Conservation (phyloP, 1,140 invertebrate genomes). For the Phortica variegata region DNA sequence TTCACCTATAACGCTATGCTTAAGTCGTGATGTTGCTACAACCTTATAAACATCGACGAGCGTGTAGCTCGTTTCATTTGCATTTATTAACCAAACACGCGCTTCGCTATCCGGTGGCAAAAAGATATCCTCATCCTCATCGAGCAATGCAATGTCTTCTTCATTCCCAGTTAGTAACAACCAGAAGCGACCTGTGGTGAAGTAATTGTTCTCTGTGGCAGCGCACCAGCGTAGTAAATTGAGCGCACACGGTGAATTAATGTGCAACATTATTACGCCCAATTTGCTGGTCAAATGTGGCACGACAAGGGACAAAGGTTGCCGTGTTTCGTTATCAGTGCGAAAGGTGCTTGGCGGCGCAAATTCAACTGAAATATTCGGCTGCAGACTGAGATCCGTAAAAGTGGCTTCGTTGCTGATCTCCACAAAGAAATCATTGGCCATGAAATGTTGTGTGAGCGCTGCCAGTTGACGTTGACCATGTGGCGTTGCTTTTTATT, state of each 20-base stretch:
- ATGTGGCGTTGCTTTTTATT: too few relatives aligned
- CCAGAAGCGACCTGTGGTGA: constrained; percentile 50
- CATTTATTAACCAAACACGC: constrained; percentile 18
- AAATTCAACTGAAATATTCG: constrained; percentile 14
- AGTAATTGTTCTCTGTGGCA: constrained; percentile 44
- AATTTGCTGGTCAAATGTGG: constrained; percentile 28
- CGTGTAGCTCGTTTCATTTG: constrained; percentile 8
- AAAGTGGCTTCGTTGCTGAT: constrained; percentile 31
- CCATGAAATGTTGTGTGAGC: constrained; percentile 29
- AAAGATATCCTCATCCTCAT: constrained; percentile 38
- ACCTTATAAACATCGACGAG: constrained; percentile 45
- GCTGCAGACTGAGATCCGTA: constrained; percentile 24
- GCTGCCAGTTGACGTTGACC: background rate
- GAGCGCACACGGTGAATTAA: constrained; percentile 32
- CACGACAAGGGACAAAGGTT: constrained; percentile 30
- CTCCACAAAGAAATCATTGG: constrained; percentile 42
- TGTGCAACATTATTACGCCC: constrained; percentile 37
- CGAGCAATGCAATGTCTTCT: constrained; percentile 25
- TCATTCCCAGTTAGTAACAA: constrained; percentile 27
- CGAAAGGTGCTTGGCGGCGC: constrained; percentile 38
- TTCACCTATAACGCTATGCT: constrained; percentile 15
- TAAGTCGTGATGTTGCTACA: constrained; percentile 30
- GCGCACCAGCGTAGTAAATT: constrained; percentile 44
- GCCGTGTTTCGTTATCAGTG: constrained; percentile 29
- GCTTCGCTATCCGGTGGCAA: constrained; percentile 43